These are phyloP conservation scores for Megaceryle torquata DNA, from an alignment of 2,113 vertebrate genomes.

Conservation along the genomic window DNA sequence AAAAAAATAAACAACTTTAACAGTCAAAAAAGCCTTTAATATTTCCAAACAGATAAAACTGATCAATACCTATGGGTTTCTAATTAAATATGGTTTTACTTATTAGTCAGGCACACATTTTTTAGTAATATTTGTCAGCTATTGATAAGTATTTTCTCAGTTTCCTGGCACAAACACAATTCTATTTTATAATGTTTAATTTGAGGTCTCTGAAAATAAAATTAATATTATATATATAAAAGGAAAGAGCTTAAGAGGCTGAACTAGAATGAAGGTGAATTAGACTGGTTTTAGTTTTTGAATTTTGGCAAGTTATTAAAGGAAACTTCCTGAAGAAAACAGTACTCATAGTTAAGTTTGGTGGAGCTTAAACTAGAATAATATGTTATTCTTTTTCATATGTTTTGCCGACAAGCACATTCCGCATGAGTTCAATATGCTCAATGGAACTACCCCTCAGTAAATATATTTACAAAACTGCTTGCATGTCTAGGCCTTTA, in stretches of 20 bases:
- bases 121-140: constrained; percentile 69
- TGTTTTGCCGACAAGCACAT: neutral
- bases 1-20: neutral
- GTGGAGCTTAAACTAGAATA: neutral
- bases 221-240: constrained; percentile 21
- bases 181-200: constrained; percentile 71
- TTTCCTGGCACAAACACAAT: constrained; percentile 66
- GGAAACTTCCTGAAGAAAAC: neutral
- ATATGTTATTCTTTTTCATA: neutral
- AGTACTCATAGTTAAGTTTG: neutral
- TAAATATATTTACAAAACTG: neutral
- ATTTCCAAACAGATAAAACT: constrained; percentile 58
- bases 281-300: neutral
- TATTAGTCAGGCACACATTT: constrained; percentile 67
- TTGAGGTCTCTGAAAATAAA: constrained; percentile 65
- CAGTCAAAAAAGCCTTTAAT: constrained; percentile 50
- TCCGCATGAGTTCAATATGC: neutral
- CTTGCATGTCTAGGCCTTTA: neutral
- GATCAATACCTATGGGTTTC: constrained; percentile 62
- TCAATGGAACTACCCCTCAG: neutral
- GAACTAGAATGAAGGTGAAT: neutral
- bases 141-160: constrained; percentile 69
- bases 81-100: constrained; percentile 66
- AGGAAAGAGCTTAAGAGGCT: neutral
- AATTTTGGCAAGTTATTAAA: neutral